Base-by-base conservation (phyloP, 2,888 invertebrate species). In the Melanostoma scalare region DNA sequence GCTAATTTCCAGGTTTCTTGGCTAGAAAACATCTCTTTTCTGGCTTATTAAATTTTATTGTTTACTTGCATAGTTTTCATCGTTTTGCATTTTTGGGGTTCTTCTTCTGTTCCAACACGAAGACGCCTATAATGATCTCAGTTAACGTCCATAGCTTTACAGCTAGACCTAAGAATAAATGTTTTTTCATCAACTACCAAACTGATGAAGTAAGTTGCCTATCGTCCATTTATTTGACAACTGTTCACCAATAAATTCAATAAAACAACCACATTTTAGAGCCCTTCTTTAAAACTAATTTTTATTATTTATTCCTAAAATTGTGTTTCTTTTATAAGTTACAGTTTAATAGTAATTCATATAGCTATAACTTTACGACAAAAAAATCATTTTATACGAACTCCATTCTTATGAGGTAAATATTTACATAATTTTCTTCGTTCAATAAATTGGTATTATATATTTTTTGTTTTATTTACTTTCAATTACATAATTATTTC, bases 271-370 rank as follows among this genome's bases (percentile, higher is more conserved):
- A n/a, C 53, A 8, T 6, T 68, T 73, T 78, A 73, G 82, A 78
- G 82, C 73, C 82, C 82, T 42, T 77, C 20, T 68, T 82, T 82
- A 69, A 65, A 78, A 46, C 68, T 69, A 40, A 33, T n/a, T 60
- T 65, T 68, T 53, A 52, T 80, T 80, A 65, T 76, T 8, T 69
- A 58, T 56, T 71, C 30, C 38, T 77, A 73, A 63, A 48, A 50
- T 67, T 72, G 44, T 50, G 20, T 20, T 20, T 48, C 65, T 65
- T 46, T 56, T 65, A n/a, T 63, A 48, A 31, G 42, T 36, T 20
- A 58, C 56, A 8, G 53, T 5, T 20, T 63, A 42, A 61, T 71
- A 67, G 56, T 81, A 63, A 77, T 71, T 68, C 56, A 68, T 38
- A 38, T 71, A 48, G 10, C 10, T 38, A 38, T 71, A 48, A 30